phyloP scores from a whole-genome alignment of 2,113 vertebrate genomes.

The Spheniscus mendiculus region DNA sequence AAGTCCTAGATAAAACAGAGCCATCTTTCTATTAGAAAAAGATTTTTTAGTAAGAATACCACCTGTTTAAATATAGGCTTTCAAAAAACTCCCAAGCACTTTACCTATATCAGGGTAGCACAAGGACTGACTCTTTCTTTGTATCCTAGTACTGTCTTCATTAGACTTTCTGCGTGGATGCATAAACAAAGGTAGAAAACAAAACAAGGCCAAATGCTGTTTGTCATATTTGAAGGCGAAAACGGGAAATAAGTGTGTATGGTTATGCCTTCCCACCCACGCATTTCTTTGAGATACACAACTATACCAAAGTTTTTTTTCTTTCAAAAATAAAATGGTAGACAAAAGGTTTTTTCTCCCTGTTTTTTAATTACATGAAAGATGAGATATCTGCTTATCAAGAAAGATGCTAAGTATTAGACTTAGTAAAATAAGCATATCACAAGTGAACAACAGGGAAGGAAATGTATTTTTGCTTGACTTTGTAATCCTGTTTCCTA shows the following conservation, averaged over 20 bases:
- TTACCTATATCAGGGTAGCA: neutral
- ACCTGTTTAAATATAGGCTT: neutral
- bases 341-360: neutral
- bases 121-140: neutral
- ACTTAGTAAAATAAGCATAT: neutral
- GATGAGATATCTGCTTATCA: neutral
- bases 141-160: neutral
- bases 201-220: neutral
- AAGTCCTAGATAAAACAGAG: slow-evolving; percentile 23
- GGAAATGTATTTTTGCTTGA: neutral
- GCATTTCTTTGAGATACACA: neutral
- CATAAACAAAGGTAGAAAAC: neutral
- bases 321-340: neutral
- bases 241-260: neutral
- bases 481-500: neutral
- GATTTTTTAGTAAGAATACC: neutral
- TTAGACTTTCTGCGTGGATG: neutral
- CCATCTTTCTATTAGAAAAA: neutral
- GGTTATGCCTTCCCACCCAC: neutral
- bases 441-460: neutral
- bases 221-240: slow-evolving; percentile 16
- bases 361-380: neutral
- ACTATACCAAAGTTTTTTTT: neutral
- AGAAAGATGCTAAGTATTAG: neutral
- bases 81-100: neutral